Evolutionary conservation across 2,888 invertebrate genomes (phyloP), one percentile per base, ranked within the genome.

Genomic region (Furcula furcula): DNA sequence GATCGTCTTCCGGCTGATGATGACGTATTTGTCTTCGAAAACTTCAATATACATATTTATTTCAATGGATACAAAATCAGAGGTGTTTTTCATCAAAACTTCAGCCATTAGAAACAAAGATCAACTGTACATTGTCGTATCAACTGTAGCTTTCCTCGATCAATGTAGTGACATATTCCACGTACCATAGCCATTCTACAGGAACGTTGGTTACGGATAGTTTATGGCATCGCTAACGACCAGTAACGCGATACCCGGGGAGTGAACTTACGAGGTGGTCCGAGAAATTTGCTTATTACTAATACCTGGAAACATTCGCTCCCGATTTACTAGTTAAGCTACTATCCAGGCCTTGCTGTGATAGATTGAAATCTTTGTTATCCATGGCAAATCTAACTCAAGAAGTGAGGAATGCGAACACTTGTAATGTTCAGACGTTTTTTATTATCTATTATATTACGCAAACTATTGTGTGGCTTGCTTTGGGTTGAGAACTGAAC

Each of bases 201-300:
- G 28, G 34, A 41, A 26, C 37, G 31, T 14, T 15, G 20, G 22
- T 5, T 26, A 14, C 26, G 26, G n/a, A 13, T 32, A 38, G 33
- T 44, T 53, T 50, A 57, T 48, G 44, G 46, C 45, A 46, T 36
- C 55, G 54, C 57, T 67, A 68, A 72, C 65, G 60, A 64, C 50
- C 42, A 36, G 68, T 62, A 70, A 73, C 52, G 46, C 56, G 69
- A 71, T 65, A 63, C 37, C 34, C 43, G 57, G 65, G 64, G 66
- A 72, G 69, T 65, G 62, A 68, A 71, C 52, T 46, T 46, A 55
- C 46, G 34, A 51, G 46, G 35, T 34, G 44, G 50, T 67, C 65
- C 43, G 16, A 49, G 73, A 67, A 61, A 65, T 57, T 55, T 32
- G 52, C 54, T 58, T 64, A 65, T 64, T 65, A 67, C 62, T 66